These are phyloP conservation scores for Chelmon rostratus DNA, from an alignment of 2,797 vertebrate species.

Conservation along the genomic window DNA sequence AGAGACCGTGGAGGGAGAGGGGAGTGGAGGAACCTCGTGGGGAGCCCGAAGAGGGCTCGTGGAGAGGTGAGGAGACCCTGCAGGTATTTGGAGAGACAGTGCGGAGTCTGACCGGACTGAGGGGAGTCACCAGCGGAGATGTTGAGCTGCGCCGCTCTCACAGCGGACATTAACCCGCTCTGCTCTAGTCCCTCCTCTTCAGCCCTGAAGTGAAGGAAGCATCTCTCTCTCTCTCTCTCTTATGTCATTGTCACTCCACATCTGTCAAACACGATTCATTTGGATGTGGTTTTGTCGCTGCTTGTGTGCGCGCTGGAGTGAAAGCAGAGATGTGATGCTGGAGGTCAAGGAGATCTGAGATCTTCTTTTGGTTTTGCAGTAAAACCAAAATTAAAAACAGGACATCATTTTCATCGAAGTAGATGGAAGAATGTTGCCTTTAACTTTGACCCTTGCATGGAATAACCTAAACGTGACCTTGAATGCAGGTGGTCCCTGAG, in stretches of 20 bases:
- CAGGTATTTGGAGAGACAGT: constrained; percentile 13
- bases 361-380: not conserved
- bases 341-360: not conserved
- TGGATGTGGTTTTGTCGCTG: constrained; percentile 19
- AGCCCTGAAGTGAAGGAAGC: constrained; percentile 30
- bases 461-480: not conserved
- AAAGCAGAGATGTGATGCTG: not conserved
- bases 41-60: not conserved
- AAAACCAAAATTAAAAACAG: not conserved
- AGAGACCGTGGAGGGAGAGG: not conserved
- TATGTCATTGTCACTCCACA: constrained; percentile 21
- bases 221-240: not conserved
- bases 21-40: not conserved
- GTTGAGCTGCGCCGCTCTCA: constrained; percentile 35
- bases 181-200: constrained; percentile 67
- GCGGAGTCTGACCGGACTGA: constrained; percentile 1
- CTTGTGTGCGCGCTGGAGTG: constrained; percentile 3
- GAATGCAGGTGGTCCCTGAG: not conserved
- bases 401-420: too few relatives aligned
- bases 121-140: constrained; percentile 23
- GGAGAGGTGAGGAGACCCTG: constrained; percentile 27
- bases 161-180: constrained; percentile 56
- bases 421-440: rapidly evolving
- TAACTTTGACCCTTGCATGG: not conserved
- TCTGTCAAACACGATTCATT: constrained; percentile 26